Percentiles rank a stretch among this genome's conserved stretches.
Conservation (phyloP, 2,888 invertebrate species). For the Chrysolina haemoptera region DNA sequence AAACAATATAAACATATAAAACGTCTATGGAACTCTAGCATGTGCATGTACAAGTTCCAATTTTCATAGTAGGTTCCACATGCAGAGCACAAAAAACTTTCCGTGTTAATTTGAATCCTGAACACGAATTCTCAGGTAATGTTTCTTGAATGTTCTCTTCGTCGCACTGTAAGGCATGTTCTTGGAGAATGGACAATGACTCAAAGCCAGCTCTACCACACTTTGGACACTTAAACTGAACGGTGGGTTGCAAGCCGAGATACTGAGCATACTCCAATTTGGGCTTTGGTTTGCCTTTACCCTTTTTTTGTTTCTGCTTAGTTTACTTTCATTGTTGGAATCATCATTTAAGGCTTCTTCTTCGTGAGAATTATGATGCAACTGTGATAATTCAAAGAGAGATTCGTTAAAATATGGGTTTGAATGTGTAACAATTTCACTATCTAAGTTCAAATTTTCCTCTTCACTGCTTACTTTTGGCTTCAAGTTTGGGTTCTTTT, state of each 20-base stretch:
- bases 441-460: constrained; percentile 42
- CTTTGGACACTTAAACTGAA: constrained; percentile 82
- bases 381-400: constrained; percentile 66
- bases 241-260: constrained; percentile 79
- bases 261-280: constrained; percentile 79
- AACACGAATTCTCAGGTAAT: constrained; percentile 68
- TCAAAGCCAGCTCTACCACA: constrained; percentile 80
- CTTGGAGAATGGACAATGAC: constrained; percentile 78
- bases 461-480: constrained; percentile 32
- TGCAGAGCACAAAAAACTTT: constrained; percentile 87
- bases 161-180: constrained; percentile 78
- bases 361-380: constrained; percentile 55
- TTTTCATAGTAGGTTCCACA: constrained; percentile 89
- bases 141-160: constrained; percentile 55
- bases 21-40: constrained; percentile 86
- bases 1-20: constrained; percentile 89
- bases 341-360: constrained; percentile 35
- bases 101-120: constrained; percentile 78
- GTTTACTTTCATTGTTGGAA: constrained; percentile 28
- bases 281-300: constrained; percentile 61
- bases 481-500: constrained; percentile 49
- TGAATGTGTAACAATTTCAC: constrained; percentile 58
- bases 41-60: constrained; percentile 89
- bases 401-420: constrained; percentile 68
- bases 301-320: constrained; percentile 46